These are phyloP conservation scores for Anoplius nigerrimus DNA, from an alignment of 2,888 invertebrate species.

Conservation along the genomic window DNA sequence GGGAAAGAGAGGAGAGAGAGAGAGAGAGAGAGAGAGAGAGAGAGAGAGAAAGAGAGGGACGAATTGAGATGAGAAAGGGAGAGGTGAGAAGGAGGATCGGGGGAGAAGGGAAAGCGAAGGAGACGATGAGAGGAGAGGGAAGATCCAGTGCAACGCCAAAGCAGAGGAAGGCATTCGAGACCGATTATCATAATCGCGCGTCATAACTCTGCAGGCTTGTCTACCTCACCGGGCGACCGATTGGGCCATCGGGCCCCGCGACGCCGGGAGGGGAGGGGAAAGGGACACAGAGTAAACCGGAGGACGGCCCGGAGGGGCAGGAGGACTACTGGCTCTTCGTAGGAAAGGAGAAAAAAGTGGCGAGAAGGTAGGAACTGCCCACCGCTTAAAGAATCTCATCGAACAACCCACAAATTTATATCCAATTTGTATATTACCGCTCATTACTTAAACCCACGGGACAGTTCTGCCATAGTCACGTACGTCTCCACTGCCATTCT, in stretches of 20 bases:
- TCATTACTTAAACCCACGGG: slow-evolving; percentile 57
- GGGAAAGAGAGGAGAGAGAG: slow-evolving; percentile 21
- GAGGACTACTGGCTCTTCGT: slow-evolving; percentile 53
- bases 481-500: not conserved
- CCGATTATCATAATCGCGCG: slow-evolving; percentile 71
- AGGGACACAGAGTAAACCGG: slow-evolving; percentile 1
- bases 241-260: slow-evolving; percentile 52
- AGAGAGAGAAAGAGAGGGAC: slow-evolving; percentile 18
- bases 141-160: slow-evolving; percentile 46
- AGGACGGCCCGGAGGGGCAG: slow-evolving; percentile 31
- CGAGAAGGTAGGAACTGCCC: slow-evolving; percentile 43
- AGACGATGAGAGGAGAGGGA: slow-evolving; percentile 25
- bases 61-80: too few relatives aligned
- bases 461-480: slow-evolving; percentile 4
- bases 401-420: slow-evolving; percentile 64
- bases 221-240: slow-evolving; percentile 59
- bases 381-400: slow-evolving; percentile 62
- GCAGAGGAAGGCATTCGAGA: slow-evolving; percentile 59
- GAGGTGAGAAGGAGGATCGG: slow-evolving; percentile 21
- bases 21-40: slow-evolving; percentile 21
- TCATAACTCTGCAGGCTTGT: slow-evolving; percentile 68
- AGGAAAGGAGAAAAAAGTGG: slow-evolving; percentile 44
- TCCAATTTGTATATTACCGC: slow-evolving; percentile 65
- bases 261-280: slow-evolving; percentile 5
- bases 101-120: slow-evolving; percentile 20